Evolutionary conservation across 2,113 vertebrate genomes (phyloP), one percentile per base, ranked within the genome.

Genomic region (Otus sunia): DNA sequence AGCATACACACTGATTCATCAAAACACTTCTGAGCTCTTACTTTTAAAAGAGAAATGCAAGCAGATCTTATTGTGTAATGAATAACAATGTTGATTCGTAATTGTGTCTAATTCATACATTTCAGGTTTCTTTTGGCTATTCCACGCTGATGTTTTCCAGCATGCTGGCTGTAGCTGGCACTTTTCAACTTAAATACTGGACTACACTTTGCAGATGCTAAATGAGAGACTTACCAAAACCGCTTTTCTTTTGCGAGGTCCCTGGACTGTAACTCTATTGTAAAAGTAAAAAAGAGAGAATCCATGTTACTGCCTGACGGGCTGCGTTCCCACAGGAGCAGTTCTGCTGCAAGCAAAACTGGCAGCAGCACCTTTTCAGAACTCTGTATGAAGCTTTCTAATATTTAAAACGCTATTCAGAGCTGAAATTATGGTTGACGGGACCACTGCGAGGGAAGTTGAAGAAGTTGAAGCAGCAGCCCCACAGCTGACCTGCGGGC

Each of bases 401-500:
- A 4, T 2, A 14, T 5, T 22, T 29, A 32, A 63, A 80, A 6
- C 0, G 25, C 37, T 4, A 2, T 3, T 25, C 22, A 3, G 56
- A 71, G 52, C 37, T 19, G 69, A 19, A 19, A 15, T 1, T 1
- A 1, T 4, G 3, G 18, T 1, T 1, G 29, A 8, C 22, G 6
- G 17, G 47, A 22, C 14, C 22, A 2, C 56, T 2, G 43, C 1
- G 16, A n/a, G 9, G 3, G 21, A 21, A 30, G 60, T 1, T 2
- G 3, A 18, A 43, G 43, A 43, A 45, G 43, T 45, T 45, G 43
- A 45, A 45, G 43, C 43, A 45, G 43, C 43, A 45, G 43, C 43
- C 10, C 9, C 77, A 0, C n/a, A 1, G 47, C 15, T 5, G 2
- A 7, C 59, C 43, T 45, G 43, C 43, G 43, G 43, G 43, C 43